phyloP scores from a whole-genome alignment of 2,888 invertebrate species.

The Heliconius sara region DNA sequence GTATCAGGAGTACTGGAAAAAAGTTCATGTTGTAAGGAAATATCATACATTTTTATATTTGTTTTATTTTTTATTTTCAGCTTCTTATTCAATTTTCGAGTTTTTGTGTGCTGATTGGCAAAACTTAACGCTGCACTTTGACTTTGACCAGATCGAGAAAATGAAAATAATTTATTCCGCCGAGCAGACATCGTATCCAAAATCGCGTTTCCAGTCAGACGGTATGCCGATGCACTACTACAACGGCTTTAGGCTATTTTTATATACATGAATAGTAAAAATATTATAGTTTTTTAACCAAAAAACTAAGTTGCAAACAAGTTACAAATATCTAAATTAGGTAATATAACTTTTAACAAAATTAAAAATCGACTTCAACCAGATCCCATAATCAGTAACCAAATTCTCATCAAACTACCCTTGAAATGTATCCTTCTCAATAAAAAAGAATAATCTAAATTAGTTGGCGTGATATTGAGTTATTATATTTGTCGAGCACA shows the following conservation, averaged over 20 bases:
- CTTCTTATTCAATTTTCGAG: background rate
- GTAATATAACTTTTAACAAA: too few species aligned
- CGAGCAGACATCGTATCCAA: background rate
- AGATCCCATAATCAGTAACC: too few species aligned
- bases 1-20: constrained; percentile 68
- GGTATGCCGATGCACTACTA: background rate
- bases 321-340: too few species aligned
- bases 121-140: background rate
- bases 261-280: background rate
- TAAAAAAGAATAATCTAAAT: too few species aligned
- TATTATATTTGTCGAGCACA: too few species aligned
- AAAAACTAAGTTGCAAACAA: background rate
- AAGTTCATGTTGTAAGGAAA: background rate
- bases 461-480: too few species aligned
- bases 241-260: background rate
- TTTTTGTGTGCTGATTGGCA: background rate
- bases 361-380: too few species aligned
- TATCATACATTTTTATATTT: background rate
- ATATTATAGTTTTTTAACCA: background rate
- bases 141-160: background rate
- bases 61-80: background rate
- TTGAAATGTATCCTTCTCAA: too few species aligned
- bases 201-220: background rate
- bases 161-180: background rate
- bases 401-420: too few species aligned